Percentiles rank a stretch among this genome's conserved stretches.
Conservation (phyloP, 2,888 invertebrate species). For the Magallana nippona region DNA sequence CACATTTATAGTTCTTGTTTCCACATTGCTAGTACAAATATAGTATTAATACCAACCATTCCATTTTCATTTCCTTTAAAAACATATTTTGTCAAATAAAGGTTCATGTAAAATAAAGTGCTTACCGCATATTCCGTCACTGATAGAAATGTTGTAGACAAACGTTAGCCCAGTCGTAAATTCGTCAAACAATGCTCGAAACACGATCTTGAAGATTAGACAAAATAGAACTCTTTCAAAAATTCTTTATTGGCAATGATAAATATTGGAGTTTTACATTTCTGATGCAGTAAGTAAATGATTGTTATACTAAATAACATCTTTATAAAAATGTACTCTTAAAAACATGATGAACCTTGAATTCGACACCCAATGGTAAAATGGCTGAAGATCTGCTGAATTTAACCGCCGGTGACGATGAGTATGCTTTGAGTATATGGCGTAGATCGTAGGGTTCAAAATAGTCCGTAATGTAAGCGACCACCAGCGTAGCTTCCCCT, state of each 20-base stretch:
- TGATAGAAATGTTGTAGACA: background rate
- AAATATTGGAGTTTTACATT: background rate
- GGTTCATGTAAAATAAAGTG: too few species aligned
- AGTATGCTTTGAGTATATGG: background rate
- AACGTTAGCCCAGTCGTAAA: conserved; percentile 2
- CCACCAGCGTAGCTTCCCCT: background rate
- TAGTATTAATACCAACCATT: too few species aligned
- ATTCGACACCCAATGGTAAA: background rate
- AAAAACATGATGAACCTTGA: background rate
- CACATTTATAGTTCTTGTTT: too few species aligned
- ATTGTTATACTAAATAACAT: too few species aligned
- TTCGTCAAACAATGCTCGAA: background rate
- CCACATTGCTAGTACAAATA: too few species aligned
- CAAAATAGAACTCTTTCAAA: background rate
- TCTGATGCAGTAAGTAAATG: background rate
- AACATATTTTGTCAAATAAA: too few species aligned
- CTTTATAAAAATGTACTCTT: too few species aligned
- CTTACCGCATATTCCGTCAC: background rate
- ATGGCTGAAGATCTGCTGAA: background rate
- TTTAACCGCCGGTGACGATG: background rate
- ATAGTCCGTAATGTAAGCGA: conserved; percentile 7
- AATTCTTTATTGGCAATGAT: too few species aligned
- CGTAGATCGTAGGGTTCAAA: conserved; percentile 1
- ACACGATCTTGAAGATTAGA: background rate
- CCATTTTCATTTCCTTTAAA: too few species aligned